A percentile compares a stretch with the other conserved stretches of the same genome.
Conservation (phyloP, 2,888 invertebrate species). For the Drepana falcataria region DNA sequence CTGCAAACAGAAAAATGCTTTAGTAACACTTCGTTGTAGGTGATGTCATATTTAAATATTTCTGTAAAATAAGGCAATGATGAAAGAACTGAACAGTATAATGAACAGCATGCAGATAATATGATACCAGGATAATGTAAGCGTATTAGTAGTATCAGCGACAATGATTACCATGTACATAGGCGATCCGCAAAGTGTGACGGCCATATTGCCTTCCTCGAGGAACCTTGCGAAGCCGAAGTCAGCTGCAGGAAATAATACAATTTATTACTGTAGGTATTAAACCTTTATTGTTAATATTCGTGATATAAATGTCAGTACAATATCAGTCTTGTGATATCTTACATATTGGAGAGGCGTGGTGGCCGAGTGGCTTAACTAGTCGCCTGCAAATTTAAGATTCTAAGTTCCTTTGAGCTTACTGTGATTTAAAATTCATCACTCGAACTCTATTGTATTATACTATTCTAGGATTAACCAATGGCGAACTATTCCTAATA, state of each 20-base stretch:
- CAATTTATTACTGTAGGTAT: conserved; percentile 14
- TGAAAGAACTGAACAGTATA: too few species aligned
- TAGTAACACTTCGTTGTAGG: too few species aligned
- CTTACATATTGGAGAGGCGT: too few species aligned
- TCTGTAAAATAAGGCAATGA: too few species aligned
- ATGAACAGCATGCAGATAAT: not conserved
- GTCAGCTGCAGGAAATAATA: conserved; percentile 83
- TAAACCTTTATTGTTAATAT: not conserved
- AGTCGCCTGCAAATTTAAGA: too few species aligned
- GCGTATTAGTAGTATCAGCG: conserved; percentile 4
- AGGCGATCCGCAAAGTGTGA: conserved; percentile 98
- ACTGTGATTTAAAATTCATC: too few species aligned
- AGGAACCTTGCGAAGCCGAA: conserved; percentile 99
- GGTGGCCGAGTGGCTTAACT: too few species aligned
- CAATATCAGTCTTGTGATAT: too few species aligned
- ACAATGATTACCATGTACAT: conserved; percentile 94
- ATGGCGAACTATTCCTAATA: not conserved
- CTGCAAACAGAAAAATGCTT: conserved; percentile 57
- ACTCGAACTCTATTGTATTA: not conserved
- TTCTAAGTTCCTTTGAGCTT: too few species aligned
- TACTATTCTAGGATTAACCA: not conserved
- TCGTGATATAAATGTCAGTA: too few species aligned
- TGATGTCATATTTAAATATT: too few species aligned
- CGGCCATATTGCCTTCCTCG: conserved; percentile 99
- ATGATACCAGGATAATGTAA: conserved; percentile 4